These are phyloP conservation scores for Ctenodactylus gundi DNA, from an alignment of 2,113 vertebrate genomes.

Conservation along the genomic window DNA sequence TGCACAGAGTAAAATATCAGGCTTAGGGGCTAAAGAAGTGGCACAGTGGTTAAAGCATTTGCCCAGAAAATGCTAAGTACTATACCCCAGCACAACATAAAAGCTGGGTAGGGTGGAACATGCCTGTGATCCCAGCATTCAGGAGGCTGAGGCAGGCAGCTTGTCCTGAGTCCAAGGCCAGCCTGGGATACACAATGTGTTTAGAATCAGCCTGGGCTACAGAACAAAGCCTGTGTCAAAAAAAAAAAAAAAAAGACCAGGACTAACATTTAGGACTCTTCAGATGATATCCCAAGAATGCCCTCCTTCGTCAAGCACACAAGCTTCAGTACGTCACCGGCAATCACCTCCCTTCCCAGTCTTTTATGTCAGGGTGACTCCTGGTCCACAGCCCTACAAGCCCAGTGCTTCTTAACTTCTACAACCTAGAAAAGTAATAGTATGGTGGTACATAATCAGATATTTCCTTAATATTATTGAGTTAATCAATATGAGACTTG, in stretches of 20 bases:
- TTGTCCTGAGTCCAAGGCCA: too few species aligned
- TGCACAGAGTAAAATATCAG: too few species aligned
- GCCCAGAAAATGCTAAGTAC: too few species aligned
- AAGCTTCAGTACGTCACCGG: background rate
- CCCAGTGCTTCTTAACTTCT: background rate
- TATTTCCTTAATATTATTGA: background rate
- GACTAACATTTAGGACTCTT: background rate
- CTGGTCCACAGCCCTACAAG: background rate
- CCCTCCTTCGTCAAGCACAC: background rate
- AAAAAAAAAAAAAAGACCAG: background rate
- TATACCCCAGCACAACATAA: too few species aligned
- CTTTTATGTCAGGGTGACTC: background rate
- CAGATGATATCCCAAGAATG: background rate
- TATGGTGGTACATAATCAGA: background rate
- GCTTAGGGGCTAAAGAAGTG: too few species aligned
- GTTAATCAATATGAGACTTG: background rate
- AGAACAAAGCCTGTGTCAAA: slow-evolving; percentile 19
- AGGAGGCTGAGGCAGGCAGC: too few species aligned
- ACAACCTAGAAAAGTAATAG: background rate
- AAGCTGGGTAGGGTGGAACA: too few species aligned
- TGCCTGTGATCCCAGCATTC: too few species aligned
- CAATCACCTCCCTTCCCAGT: background rate
- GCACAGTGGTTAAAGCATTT: too few species aligned
- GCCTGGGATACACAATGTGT: too few species aligned
- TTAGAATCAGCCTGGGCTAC: too few species aligned